Conservation (phyloP, 30 jellyfish, hydroid and myxozoan species). For the Pseudorhiza aurosa region DNA sequence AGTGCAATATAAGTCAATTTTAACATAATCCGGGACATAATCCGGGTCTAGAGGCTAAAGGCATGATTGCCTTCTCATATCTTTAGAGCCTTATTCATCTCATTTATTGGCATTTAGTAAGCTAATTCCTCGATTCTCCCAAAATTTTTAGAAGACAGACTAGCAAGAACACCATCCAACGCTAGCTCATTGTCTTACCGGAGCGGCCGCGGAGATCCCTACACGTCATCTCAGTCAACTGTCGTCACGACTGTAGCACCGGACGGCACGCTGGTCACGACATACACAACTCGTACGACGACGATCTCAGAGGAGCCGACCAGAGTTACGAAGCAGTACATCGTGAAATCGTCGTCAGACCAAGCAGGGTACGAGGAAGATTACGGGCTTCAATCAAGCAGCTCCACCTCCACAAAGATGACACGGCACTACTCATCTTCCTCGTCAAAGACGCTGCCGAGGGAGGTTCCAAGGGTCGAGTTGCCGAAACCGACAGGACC, state of each 20-base stretch:
- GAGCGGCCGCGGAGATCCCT: constrained; percentile 72
- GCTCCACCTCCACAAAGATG: constrained; percentile 40
- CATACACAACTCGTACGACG: constrained; percentile 84
- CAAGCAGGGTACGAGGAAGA: constrained; percentile 45
- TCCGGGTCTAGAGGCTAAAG: no score
- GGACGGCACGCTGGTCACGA: constrained; percentile 84
- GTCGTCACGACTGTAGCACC: constrained; percentile 74
- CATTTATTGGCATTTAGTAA: no score
- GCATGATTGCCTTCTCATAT: no score
- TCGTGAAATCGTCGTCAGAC: constrained; percentile 54
- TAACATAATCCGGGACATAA: no score
- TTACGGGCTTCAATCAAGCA: constrained; percentile 24
- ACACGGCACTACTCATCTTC: constrained; percentile 38
- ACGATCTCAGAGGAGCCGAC: constrained; percentile 81
- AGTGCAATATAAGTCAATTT: no score
- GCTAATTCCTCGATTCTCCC: no score
- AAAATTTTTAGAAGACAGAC: constrained; percentile 47
- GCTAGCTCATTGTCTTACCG: constrained; percentile 70
- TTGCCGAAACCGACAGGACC: constrained; percentile 67
- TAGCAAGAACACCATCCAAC: constrained; percentile 66
- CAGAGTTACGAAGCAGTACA: constrained; percentile 57
- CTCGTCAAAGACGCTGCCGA: constrained; percentile 71
- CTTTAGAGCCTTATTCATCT: no score
- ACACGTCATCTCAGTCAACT: constrained; percentile 52
- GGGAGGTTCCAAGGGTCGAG: constrained; percentile 60